phyloP scores from a whole-genome alignment of 2,888 invertebrate genomes.

The Abrostola tripartita region DNA sequence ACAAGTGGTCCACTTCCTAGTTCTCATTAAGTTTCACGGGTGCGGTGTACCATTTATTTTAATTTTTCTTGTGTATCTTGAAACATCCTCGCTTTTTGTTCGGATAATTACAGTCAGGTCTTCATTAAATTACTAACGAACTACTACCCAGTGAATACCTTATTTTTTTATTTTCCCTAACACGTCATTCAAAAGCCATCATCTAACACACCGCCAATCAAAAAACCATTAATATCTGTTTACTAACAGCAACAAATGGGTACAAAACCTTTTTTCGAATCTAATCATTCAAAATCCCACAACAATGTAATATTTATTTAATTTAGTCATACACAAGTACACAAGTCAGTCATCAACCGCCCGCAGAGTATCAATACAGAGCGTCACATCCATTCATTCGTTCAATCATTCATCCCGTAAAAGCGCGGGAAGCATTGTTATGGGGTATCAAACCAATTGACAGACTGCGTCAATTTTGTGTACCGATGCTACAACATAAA shows the following conservation, averaged over 20 bases:
- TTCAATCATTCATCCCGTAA: constrained; percentile 63
- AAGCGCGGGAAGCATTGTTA: constrained; percentile 63
- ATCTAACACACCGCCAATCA: constrained; percentile 29
- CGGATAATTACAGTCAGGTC: background rate
- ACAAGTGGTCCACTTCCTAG: constrained; percentile 8
- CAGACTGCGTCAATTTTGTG: constrained; percentile 41
- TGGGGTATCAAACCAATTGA: constrained; percentile 52
- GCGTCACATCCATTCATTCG: constrained; percentile 60
- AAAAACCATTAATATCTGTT: constrained; percentile 47
- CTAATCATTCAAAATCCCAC: constrained; percentile 51
- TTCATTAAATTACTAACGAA: background rate
- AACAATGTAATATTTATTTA: constrained; percentile 59
- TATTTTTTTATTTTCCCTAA: background rate
- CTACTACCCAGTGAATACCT: background rate
- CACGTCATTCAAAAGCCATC: background rate
- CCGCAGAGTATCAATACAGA: constrained; percentile 58
- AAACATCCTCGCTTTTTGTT: constrained; percentile 3
- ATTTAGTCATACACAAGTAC: constrained; percentile 60
- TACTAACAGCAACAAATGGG: constrained; percentile 45
- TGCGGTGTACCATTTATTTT: background rate
- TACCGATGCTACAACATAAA: constrained; percentile 43
- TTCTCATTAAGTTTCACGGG: constrained; percentile 18
- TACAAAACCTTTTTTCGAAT: constrained; percentile 37
- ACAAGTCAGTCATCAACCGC: constrained; percentile 63
- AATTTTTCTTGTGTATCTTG: background rate